Conservation (phyloP, 2,888 invertebrate genomes). For the Emesis furor region DNA sequence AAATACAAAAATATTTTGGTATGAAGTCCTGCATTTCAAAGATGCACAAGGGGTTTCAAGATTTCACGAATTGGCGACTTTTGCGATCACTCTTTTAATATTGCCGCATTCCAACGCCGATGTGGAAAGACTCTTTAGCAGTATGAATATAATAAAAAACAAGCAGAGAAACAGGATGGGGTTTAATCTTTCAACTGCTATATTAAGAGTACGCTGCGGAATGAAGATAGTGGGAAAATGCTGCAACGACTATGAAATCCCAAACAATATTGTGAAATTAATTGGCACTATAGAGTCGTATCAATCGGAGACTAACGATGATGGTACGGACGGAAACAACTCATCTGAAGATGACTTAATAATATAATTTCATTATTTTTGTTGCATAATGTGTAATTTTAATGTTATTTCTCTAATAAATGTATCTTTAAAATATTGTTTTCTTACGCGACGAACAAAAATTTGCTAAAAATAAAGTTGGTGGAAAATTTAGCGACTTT, state of each 20-base stretch:
- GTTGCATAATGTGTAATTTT: constrained; percentile 32
- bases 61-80: background rate
- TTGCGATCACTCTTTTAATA: background rate
- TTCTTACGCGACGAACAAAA: constrained; percentile 1
- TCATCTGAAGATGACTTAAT: constrained; percentile 33
- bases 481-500: background rate
- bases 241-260: constrained; percentile 11
- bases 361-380: constrained; percentile 35
- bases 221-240: constrained; percentile 15
- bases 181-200: background rate
- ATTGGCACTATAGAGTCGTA: background rate
- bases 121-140: background rate
- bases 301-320: constrained; percentile 7
- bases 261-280: constrained; percentile 2
- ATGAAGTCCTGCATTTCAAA: background rate
- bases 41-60: background rate
- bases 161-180: constrained; percentile 8
- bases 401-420: constrained; percentile 32
- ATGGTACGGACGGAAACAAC: constrained; percentile 27
- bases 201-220: constrained; percentile 23
- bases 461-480: constrained; percentile 27
- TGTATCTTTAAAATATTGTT: constrained; percentile 26
- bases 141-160: constrained; percentile 30
- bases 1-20: background rate
- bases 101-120: background rate